These are phyloP conservation scores for Aselliscus stoliczkanus DNA, from an alignment of 2,797 vertebrate genomes.

Conservation along the genomic window DNA sequence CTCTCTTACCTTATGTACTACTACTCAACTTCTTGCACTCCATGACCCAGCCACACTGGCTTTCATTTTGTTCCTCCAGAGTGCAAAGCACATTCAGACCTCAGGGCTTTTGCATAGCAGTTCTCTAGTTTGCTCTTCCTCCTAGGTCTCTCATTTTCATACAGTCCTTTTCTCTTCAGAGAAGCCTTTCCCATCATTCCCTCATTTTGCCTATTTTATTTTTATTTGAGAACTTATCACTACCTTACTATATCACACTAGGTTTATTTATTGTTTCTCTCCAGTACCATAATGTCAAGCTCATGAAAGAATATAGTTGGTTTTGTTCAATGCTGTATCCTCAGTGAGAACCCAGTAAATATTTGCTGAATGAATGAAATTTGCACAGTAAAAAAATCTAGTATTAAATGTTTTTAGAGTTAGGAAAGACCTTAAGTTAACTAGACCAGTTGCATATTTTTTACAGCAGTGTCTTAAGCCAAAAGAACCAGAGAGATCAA, in stretches of 20 bases:
- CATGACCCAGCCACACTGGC: background rate
- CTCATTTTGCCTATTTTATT: background rate
- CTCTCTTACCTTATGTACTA: background rate
- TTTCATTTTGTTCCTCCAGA: background rate
- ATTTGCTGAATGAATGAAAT: background rate
- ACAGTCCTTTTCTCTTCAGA: background rate
- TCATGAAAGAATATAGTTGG: background rate
- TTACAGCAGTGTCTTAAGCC: background rate
- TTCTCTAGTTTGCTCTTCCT: background rate
- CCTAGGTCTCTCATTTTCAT: background rate
- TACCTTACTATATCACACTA: background rate
- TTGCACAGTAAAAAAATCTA: background rate
- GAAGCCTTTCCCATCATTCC: background rate
- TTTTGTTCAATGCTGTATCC: background rate
- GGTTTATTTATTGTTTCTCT: background rate
- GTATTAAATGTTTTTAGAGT: slow-evolving; percentile 10
- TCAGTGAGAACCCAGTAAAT: background rate
- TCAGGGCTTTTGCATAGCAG: background rate
- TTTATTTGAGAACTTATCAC: background rate
- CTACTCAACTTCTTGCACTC: background rate
- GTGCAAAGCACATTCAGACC: background rate
- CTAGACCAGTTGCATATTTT: background rate
- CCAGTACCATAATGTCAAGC: background rate
- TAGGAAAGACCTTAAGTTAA: slow-evolving; percentile 9
- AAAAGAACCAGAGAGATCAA: slow-evolving; percentile 18